phyloP scores from a whole-genome alignment of 2,888 invertebrate genomes.

The Eumerus sabulonum region DNA sequence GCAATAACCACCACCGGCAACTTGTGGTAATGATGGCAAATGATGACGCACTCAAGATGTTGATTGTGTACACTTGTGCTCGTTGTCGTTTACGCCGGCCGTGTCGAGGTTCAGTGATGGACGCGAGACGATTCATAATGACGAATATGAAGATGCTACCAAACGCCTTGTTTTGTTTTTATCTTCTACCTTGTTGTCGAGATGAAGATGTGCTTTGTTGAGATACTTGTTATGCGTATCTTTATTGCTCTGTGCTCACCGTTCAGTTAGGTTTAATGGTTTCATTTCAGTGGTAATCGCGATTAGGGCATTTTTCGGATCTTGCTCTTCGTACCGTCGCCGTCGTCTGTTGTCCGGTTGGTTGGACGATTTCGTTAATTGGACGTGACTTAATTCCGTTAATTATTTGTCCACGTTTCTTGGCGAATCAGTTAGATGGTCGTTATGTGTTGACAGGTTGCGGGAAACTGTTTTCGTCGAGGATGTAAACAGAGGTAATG shows the following conservation, averaged over 20 bases:
- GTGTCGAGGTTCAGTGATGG: not conserved
- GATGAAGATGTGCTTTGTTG: constrained; percentile 48
- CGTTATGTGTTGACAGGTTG: no score
- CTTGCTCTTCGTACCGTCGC: no score
- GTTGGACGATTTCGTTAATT: constrained; percentile 28
- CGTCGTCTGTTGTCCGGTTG: not conserved
- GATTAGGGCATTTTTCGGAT: constrained; percentile 4
- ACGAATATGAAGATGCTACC: constrained; percentile 55
- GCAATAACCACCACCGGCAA: no score
- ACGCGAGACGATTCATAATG: constrained; percentile 46
- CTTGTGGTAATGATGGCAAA: constrained; percentile 3
- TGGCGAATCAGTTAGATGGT: no score
- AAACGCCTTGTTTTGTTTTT: constrained; percentile 18
- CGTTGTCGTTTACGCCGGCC: no score
- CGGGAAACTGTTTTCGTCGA: no score
- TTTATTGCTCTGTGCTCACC: constrained; percentile 52
- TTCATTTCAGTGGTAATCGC: constrained; percentile 60
- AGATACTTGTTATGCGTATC: constrained; percentile 40
- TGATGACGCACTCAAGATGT: constrained; percentile 12
- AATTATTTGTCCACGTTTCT: constrained; percentile 22
- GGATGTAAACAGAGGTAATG: no score
- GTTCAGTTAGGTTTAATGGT: constrained; percentile 68
- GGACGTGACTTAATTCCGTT: constrained; percentile 50
- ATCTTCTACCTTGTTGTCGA: constrained; percentile 46
- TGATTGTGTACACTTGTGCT: no score